These are phyloP conservation scores for Catharus minimus DNA, from an alignment of 2,113 vertebrate species.

Conservation along the genomic window DNA sequence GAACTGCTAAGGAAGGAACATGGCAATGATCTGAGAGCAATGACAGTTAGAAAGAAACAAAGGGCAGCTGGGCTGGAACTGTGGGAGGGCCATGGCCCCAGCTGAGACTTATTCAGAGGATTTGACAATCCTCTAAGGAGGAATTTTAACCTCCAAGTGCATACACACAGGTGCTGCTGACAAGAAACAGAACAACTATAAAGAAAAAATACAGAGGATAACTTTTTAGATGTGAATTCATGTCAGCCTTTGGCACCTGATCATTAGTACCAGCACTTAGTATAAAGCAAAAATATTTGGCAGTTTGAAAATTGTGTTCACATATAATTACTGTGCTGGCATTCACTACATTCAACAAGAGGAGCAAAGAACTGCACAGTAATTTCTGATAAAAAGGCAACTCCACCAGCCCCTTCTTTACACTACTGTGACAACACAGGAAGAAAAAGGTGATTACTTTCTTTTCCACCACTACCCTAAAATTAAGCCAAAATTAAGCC, in stretches of 20 bases:
- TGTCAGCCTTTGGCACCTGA: constrained; percentile 26
- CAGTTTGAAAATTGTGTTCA: constrained; percentile 16
- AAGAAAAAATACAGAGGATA: not conserved
- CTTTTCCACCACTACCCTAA: not conserved
- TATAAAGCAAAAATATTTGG: constrained; percentile 22
- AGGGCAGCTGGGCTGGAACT: not conserved
- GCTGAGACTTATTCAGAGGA: not conserved
- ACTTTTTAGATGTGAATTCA: not conserved
- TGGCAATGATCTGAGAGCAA: not conserved
- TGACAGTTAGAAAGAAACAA: not conserved
- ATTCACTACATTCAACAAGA: not conserved
- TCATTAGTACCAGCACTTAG: not conserved
- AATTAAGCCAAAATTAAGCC: constrained; percentile 29
- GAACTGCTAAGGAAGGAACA: not conserved
- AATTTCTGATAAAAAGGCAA: constrained; percentile 32
- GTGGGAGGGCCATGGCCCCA: not conserved
- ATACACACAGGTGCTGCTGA: not conserved
- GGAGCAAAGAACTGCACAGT: not conserved
- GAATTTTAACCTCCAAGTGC: not conserved
- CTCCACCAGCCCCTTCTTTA: not conserved
- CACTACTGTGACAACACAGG: not conserved
- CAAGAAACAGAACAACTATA: not conserved
- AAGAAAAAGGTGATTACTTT: constrained; percentile 9
- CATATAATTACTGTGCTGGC: constrained; percentile 11
- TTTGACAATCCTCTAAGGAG: not conserved